Evolutionary conservation across 2,888 invertebrate species (phyloP), one percentile per base, ranked within the genome.

Genomic region (Diplazon laetatorius): DNA sequence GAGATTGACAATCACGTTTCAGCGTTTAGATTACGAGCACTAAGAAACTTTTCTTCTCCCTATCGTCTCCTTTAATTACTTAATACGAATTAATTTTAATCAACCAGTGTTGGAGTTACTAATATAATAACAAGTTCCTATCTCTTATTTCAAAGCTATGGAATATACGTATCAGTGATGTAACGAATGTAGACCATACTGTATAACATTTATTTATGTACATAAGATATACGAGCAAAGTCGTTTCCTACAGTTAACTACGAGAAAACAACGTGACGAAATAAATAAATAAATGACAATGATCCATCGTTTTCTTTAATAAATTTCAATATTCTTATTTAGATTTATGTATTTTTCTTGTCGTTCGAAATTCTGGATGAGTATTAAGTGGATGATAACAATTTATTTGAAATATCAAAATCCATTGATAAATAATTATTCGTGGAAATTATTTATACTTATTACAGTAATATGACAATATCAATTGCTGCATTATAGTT

Each of bases 221-320:
- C 63, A 63, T 63, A 63, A 48, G 35, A 48, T 48, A 37, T 20
- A n/a, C 1, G 35, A 18, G 16, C 35, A 65, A 48, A 65, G 14
- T 37, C 65, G 37, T 48, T 63, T 63, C n/a, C 35, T 48, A 48
- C 37, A 35, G 20, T 12, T n/a, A 63, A 63, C 18, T 63, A n/a
- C 35, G 48, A 48, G 3, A 30, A 35, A 35, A 46, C 20, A 35
- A 63, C 9, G 30, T 48, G 25, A 16, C 12, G 12, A 2, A 25
- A 16, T 12, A 30, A 48, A 63, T 37, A 50, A 46, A 35, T 14
- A 20, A 20, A 1, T 50, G 22, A 50, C n/a, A 12, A 0, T 48
- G 16, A 30, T 16, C 35, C 55, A 30, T 16, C 35, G 30, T 14
- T 55, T 1, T n/a, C 55, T 55, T 55, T 55, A 55, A n/a, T n/a